phyloP scores from a whole-genome alignment of 2,797 vertebrate genomes.

The Danionella dracula region DNA sequence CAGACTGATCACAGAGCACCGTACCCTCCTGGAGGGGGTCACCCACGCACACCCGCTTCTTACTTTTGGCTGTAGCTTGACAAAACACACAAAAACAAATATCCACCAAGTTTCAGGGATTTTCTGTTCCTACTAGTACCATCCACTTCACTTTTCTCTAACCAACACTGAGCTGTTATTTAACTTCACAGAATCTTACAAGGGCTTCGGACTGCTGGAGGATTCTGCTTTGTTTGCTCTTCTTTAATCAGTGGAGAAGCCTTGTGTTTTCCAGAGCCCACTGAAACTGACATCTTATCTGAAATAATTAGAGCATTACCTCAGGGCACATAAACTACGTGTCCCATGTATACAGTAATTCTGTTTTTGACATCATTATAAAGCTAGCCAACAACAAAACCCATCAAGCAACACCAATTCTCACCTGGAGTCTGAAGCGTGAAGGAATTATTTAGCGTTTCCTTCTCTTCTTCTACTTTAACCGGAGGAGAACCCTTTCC shows the following conservation, averaged over 20 bases:
- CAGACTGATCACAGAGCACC: conserved; percentile 71
- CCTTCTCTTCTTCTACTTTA: background rate
- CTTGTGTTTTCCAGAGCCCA: conserved; percentile 45
- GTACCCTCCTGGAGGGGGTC: conserved; percentile 62
- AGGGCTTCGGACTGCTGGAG: conserved; percentile 5
- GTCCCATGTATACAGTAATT: no score
- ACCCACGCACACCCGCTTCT: conserved; percentile 48
- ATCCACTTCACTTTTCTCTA: background rate
- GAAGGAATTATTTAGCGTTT: background rate
- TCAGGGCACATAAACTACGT: background rate
- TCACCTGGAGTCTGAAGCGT: conserved; percentile 13
- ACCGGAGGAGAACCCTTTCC: background rate
- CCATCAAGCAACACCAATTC: background rate
- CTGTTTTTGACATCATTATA: no score
- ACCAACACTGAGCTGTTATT: background rate
- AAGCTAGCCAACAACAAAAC: background rate
- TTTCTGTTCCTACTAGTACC: no score
- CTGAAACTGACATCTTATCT: conserved; percentile 2
- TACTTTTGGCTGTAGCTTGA: conserved; percentile 53
- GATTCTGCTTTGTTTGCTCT: background rate
- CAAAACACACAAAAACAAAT: background rate
- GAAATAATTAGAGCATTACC: no score
- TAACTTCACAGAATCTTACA: background rate
- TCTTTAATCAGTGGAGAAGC: conserved; percentile 14
- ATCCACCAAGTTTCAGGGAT: no score